Evolutionary conservation across 2,113 vertebrate species (phyloP), one percentile per base, ranked within the genome.

Genomic region (Aphyosemion australe): DNA sequence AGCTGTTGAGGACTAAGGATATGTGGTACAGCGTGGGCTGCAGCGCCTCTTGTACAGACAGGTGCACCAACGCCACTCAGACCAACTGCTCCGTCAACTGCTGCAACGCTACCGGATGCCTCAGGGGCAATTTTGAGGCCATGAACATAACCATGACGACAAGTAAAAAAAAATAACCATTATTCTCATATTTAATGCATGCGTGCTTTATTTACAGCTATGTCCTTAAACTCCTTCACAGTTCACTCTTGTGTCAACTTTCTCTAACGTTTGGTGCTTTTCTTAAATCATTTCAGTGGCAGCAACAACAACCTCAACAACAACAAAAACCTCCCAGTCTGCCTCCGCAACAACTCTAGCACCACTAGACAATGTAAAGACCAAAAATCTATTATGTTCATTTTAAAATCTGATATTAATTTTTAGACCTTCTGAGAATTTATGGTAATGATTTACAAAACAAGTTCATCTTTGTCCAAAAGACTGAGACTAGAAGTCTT

Each of bases 31-130:
- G 31, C 0, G 90, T 81, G 1, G 0, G 32, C 0, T 94, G 93
- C 16, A 31, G 42, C 1, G 7, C 0, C 1, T 65, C 43, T 0
- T 51, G 21, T 0, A 61, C 50, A 72, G 50, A 12, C 51, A 43
- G 13, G 26, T 95, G 92, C 45, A 9, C 10, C 18, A 74, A 79
- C 1, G 0, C 12, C 59, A 87, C 80, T 5, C 46, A 53, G 19
- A 61, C 12, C 32, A 83, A 52, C 21, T 95, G 94, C 13, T 45
- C 72, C 11, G 42, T 91, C 54, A 63, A 74, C 12, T 94, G 94
- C 84, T 94, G 92, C 42, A 16, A 69, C 12, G 39, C 66, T 1
- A 70, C 90, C 0, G 86, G 65, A 66, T 96, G 94, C 83, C 86
- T 94, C 76, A 87, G 68, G 0, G 41, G 55, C 52, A 88, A 7